These are phyloP conservation scores for Salmo trutta DNA, from an alignment of 2,797 vertebrate species.

Conservation along the genomic window DNA sequence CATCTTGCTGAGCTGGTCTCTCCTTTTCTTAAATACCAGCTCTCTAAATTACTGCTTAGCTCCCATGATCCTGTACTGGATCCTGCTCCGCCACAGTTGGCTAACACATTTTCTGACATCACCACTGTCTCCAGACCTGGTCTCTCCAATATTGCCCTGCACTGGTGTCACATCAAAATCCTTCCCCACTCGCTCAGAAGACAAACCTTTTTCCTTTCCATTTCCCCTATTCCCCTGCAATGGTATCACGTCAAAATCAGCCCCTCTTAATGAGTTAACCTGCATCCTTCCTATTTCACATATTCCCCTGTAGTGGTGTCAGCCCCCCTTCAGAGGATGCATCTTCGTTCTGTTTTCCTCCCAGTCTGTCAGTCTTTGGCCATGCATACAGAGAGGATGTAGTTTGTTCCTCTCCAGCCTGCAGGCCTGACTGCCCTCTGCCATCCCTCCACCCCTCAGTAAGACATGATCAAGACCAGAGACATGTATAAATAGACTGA, in stretches of 20 bases:
- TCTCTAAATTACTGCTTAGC: slow-evolving; percentile 6
- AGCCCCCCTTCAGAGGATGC: background rate
- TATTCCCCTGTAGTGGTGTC: slow-evolving; percentile 1
- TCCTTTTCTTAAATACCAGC: background rate
- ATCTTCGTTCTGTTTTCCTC: too few species aligned
- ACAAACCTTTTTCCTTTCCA: background rate
- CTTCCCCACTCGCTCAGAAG: background rate
- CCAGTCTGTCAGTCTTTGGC: too few species aligned
- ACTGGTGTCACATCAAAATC: slow-evolving; percentile 21
- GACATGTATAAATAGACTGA: too few species aligned
- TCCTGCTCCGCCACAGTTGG: background rate
- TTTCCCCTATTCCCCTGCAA: background rate
- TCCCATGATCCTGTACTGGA: background rate
- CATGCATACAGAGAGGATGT: background rate
- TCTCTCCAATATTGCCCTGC: background rate
- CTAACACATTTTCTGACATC: slow-evolving; percentile 16
- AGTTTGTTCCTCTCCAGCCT: background rate
- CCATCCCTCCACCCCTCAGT: too few species aligned
- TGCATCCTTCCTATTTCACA: slow-evolving; percentile 1
- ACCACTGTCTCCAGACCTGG: background rate
- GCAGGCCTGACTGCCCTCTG: background rate
- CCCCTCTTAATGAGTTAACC: too few species aligned
- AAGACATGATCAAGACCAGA: too few species aligned
- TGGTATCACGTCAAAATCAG: slow-evolving; percentile 9
- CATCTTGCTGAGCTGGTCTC: background rate